Evolutionary conservation across 30 jellyfish, hydroid and myxozoan genomes (phyloP).

Genomic region (Aurelia aurita complex sp. Pacific): DNA sequence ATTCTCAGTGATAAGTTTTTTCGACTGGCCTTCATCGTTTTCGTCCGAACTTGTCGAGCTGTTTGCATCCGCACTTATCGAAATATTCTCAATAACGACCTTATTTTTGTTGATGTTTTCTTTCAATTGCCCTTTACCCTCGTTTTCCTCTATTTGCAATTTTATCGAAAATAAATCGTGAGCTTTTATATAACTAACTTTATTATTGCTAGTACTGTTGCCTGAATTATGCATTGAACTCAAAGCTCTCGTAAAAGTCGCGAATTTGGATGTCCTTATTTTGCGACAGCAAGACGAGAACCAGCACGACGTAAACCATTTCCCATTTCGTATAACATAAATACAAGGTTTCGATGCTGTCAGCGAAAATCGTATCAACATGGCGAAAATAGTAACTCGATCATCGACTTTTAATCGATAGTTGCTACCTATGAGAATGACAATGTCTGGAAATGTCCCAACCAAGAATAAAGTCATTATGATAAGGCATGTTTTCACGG

Average conservation of each 20-base stretch:
- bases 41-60: too few species aligned
- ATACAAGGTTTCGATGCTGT: slow-evolving; percentile 43
- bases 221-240: slow-evolving; percentile 10
- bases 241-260: slow-evolving; percentile 8
- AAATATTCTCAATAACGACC: too few species aligned
- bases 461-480: slow-evolving; percentile 35
- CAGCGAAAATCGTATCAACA: slow-evolving; percentile 51
- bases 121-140: too few species aligned
- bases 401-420: not conserved
- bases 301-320: slow-evolving; percentile 34
- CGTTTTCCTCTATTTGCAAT: slow-evolving; percentile 24
- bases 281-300: slow-evolving; percentile 41
- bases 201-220: not conserved
- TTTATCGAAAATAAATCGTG: slow-evolving; percentile 27
- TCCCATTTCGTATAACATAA: slow-evolving; percentile 29
- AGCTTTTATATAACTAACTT: slow-evolving; percentile 34
- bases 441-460: slow-evolving; percentile 36
- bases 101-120: too few species aligned
- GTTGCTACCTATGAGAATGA: slow-evolving; percentile 1
- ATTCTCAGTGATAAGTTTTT: too few species aligned
- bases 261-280: not conserved
- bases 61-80: too few species aligned
- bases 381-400: slow-evolving; percentile 1
- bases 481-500: slow-evolving; percentile 50
- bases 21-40: too few species aligned